Conservation (phyloP, 2,797 vertebrate genomes). For the Sebastes goodei region DNA sequence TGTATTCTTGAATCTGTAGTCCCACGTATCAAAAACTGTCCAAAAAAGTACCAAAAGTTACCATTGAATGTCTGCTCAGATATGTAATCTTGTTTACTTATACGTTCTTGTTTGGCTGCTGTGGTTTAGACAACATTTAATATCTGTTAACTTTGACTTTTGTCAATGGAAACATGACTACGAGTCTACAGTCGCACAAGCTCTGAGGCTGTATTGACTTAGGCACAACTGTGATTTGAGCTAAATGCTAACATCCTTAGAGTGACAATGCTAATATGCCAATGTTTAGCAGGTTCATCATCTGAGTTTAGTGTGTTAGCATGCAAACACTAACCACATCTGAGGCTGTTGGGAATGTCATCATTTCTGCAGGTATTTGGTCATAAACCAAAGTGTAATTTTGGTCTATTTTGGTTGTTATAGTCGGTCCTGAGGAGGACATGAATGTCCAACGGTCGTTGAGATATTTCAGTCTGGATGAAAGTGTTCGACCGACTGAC, state of each 20-base stretch:
- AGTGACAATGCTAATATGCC: neutral
- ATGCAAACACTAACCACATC: neutral
- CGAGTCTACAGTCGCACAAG: neutral
- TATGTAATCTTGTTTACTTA: neutral
- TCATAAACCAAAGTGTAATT: neutral
- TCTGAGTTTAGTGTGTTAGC: neutral
- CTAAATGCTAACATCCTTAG: neutral
- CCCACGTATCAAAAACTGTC: neutral
- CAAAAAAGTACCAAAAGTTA: fast-evolving
- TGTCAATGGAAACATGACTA: neutral
- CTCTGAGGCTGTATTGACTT: neutral
- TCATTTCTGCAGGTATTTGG: neutral
- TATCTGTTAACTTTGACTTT: neutral
- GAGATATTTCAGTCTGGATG: neutral
- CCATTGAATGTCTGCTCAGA: neutral
- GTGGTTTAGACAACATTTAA: neutral
- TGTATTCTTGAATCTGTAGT: neutral
- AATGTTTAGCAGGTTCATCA: neutral
- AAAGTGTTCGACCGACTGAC: neutral
- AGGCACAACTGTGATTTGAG: neutral
- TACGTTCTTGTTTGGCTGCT: neutral
- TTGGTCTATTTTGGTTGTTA: neutral
- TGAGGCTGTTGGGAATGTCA: neutral
- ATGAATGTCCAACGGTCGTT: neutral
- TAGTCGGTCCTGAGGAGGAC: neutral